A percentile compares a stretch with the other conserved stretches of the same genome.
phyloP scores from a whole-genome alignment of 1,140 invertebrate species.

The Drosophila miranda region DNA sequence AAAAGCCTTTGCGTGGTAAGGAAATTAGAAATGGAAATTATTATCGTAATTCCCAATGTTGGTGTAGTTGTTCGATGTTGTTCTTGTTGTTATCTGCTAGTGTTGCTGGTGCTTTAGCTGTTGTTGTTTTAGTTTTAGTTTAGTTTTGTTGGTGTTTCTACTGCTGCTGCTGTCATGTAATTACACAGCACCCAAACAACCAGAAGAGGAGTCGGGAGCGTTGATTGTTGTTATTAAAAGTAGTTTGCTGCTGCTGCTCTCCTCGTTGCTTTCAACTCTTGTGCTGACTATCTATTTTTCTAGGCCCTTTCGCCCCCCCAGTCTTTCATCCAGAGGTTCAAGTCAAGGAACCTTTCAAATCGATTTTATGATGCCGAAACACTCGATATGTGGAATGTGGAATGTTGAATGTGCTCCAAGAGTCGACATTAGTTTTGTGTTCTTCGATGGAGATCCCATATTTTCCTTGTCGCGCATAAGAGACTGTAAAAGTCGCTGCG shows the following conservation, averaged over 20 bases:
- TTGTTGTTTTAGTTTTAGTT: conserved; percentile 10
- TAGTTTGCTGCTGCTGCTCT: conserved; percentile 33
- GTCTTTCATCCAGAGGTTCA: too few relatives aligned
- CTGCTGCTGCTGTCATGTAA: conserved; percentile 62
- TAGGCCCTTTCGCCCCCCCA: conserved; percentile 7
- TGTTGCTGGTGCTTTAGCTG: conserved; percentile 18
- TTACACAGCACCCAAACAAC: conserved; percentile 65
- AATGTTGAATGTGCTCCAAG: conserved; percentile 33
- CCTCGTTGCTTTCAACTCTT: conserved; percentile 21
- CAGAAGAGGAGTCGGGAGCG: conserved; percentile 27
- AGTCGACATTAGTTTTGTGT: conserved; percentile 4
- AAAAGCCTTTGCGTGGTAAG: conserved; percentile 69
- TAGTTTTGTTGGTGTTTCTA: too few relatives aligned
- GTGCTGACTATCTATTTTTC: neutral
- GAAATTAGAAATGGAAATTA: conserved; percentile 81
- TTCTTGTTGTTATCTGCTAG: conserved; percentile 15
- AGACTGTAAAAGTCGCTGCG: too few relatives aligned
- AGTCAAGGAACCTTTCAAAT: neutral
- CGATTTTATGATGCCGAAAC: conserved; percentile 45
- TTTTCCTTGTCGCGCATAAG: too few relatives aligned
- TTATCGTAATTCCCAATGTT: conserved; percentile 76
- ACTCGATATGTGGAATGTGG: neutral
- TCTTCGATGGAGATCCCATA: too few relatives aligned
- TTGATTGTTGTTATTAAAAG: conserved; percentile 50
- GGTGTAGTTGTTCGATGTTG: conserved; percentile 20